Conservation (phyloP, 1,140 invertebrate species). For the Magallana ariakensis region DNA sequence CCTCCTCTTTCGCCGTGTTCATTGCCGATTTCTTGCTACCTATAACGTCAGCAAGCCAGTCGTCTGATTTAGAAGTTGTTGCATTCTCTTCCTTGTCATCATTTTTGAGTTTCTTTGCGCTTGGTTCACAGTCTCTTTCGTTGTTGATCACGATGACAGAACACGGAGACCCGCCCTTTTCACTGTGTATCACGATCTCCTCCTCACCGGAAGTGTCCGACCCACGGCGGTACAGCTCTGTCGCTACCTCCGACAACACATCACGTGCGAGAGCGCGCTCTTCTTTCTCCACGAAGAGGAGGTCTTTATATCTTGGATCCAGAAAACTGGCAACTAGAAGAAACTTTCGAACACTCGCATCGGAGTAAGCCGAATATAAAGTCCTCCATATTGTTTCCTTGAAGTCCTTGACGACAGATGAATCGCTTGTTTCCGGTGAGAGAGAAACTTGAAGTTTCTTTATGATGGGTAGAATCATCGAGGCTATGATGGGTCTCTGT, state of each 20-base stretch:
- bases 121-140: slow-evolving; percentile 12
- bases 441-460: slow-evolving; percentile 48
- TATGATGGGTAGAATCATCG: slow-evolving; percentile 53
- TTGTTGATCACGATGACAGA: slow-evolving; percentile 34
- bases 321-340: slow-evolving; percentile 46
- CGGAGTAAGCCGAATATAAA: slow-evolving; percentile 35
- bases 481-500: slow-evolving; percentile 37
- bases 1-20: slow-evolving; percentile 29
- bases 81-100: slow-evolving; percentile 4
- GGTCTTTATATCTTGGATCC: slow-evolving; percentile 54
- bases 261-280: slow-evolving; percentile 45
- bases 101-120: slow-evolving; percentile 32
- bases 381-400: slow-evolving; percentile 39
- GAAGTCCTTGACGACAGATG: slow-evolving; percentile 4
- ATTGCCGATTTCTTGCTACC: not conserved
- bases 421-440: slow-evolving; percentile 29
- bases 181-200: not conserved
- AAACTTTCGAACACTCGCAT: slow-evolving; percentile 37
- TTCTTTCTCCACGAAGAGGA: slow-evolving; percentile 48
- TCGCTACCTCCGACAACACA: slow-evolving; percentile 31
- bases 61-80: slow-evolving; percentile 27
- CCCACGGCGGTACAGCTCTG: slow-evolving; percentile 44
- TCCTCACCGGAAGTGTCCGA: slow-evolving; percentile 1
- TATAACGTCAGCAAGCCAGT: slow-evolving; percentile 51
- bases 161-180: not conserved